phyloP scores from a whole-genome alignment of 2,113 vertebrate genomes.

The Chunga burmeisteri region DNA sequence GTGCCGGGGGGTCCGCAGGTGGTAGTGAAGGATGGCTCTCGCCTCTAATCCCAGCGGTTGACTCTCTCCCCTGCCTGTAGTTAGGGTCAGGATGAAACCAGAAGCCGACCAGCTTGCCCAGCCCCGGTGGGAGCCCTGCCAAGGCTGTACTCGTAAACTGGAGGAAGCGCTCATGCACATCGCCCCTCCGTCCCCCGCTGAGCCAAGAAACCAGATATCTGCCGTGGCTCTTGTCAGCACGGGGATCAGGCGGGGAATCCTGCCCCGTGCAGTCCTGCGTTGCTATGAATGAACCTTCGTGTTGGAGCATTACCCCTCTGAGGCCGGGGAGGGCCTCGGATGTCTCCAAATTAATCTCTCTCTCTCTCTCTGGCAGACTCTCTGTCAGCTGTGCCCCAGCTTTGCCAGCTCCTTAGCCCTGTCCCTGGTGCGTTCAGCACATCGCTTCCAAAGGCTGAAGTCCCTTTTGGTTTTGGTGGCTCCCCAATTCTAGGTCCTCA shows the following conservation, averaged over 20 bases:
- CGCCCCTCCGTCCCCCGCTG: background rate
- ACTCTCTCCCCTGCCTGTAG: background rate
- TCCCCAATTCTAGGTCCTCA: background rate
- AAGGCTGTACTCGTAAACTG: background rate
- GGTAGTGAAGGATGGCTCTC: background rate
- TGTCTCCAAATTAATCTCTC: background rate
- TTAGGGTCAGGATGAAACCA: background rate
- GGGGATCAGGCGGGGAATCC: conserved; percentile 8
- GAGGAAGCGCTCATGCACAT: background rate
- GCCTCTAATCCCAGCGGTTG: background rate
- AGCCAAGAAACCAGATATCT: conserved; percentile 54
- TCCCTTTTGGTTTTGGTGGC: background rate
- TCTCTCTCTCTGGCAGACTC: background rate
- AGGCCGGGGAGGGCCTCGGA: background rate
- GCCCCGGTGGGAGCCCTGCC: background rate
- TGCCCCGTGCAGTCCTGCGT: background rate
- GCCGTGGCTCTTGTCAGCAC: conserved; percentile 43
- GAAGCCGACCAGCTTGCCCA: conserved; percentile 7
- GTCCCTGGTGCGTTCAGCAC: background rate
- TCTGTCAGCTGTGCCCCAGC: background rate
- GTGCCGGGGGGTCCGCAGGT: background rate
- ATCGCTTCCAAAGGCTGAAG: background rate
- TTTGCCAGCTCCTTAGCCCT: background rate
- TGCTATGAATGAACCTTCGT: conserved; percentile 27
- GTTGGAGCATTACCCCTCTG: background rate